Percentiles rank a stretch among this genome's conserved stretches.
phyloP scores from a whole-genome alignment of 2,113 vertebrate species.

The Gorsachius goisagi region DNA sequence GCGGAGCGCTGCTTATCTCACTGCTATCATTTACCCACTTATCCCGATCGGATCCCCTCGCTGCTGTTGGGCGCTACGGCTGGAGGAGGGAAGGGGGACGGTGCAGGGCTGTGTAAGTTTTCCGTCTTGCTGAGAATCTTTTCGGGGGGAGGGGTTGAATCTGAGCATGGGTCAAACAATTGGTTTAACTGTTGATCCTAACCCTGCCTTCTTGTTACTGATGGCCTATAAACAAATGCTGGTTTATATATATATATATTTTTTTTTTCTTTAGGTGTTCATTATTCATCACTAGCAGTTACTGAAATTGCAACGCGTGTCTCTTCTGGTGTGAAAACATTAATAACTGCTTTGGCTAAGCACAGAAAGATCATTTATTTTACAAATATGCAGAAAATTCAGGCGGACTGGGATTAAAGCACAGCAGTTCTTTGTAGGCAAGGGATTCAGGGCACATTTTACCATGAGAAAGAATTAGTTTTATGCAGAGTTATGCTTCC shows the following conservation, averaged over 20 bases:
- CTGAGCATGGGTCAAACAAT: background rate
- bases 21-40: background rate
- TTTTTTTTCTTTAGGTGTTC: background rate
- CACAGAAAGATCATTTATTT: constrained; percentile 4
- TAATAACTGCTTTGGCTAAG: constrained; percentile 38
- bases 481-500: background rate
- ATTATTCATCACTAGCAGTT: constrained; percentile 12
- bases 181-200: background rate
- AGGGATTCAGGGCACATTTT: background rate
- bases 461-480: background rate
- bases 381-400: background rate
- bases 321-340: constrained; percentile 39
- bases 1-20: background rate
- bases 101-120: background rate
- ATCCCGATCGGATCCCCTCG: background rate
- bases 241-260: background rate
- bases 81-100: background rate
- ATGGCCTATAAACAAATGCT: background rate
- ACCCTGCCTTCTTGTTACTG: rapidly evolving
- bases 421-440: background rate
- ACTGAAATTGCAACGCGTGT: background rate
- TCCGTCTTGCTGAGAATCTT: background rate
- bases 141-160: background rate
- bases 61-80: background rate
- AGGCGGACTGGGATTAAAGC: background rate